A percentile compares a stretch with the other conserved stretches of the same genome.
Evolutionary conservation across 2,113 vertebrate species (phyloP).

Genomic region (Psilopsiagon aurifrons): DNA sequence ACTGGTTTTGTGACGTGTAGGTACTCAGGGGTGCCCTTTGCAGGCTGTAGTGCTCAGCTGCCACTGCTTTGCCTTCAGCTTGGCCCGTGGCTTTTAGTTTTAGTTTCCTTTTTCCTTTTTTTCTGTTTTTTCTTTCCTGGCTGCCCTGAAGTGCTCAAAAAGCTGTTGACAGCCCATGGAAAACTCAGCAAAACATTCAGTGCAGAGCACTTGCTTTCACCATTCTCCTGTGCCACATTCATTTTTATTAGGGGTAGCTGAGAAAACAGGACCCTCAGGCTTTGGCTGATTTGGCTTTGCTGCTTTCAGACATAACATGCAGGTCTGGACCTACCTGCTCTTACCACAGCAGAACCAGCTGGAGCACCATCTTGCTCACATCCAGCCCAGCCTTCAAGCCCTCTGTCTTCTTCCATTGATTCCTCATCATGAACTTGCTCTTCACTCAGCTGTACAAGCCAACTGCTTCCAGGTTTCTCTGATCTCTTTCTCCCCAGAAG

Average conservation of each 20-base stretch:
- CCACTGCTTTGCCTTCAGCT: neutral
- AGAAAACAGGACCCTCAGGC: neutral
- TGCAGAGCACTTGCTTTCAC: neutral
- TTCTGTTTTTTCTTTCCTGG: neutral
- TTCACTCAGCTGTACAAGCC: neutral
- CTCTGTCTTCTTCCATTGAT: neutral
- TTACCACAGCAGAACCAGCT: neutral
- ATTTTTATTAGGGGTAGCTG: neutral
- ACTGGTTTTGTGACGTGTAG: neutral
- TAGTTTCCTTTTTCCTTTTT: neutral
- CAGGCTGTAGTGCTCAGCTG: neutral
- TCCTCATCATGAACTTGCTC: neutral
- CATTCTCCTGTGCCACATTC: neutral
- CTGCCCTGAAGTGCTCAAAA: neutral
- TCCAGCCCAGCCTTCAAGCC: neutral
- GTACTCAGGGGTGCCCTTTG: neutral
- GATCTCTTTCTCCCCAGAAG: neutral
- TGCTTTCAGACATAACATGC: neutral
- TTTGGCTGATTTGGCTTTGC: neutral
- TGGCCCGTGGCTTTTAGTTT: neutral
- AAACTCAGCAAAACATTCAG: slow-evolving; percentile 18
- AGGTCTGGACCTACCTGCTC: neutral
- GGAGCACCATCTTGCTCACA: neutral
- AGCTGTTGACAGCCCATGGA: slow-evolving; percentile 13
- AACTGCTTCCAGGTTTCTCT: neutral